Base-by-base conservation (phyloP, 37 sponge, comb jelly and placozoan genomes). In the Mnemiopsis leidyi region DNA sequence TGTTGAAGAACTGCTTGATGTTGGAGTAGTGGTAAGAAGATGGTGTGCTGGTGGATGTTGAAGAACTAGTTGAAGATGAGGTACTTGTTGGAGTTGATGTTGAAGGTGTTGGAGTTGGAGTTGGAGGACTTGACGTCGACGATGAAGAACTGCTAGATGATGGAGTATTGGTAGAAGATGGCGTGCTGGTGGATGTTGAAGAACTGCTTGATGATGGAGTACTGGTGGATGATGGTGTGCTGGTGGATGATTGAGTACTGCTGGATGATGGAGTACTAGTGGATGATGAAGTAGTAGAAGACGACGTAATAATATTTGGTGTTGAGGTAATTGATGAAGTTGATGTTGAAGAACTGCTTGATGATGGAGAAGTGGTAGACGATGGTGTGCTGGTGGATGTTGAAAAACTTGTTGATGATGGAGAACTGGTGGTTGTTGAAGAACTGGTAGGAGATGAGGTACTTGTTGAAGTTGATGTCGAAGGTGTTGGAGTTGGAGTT, bases 231-330 rank as follows among this genome's bases (percentile, higher is more conserved):
- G 75, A 23, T 71, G 75, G 20, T 23, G 75, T n/a, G 30, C 30
- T 71, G n/a, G 21, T 71, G 20, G 75, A 29, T 71, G 75, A 71
- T 71, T 13, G 75, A 71, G 75, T 71, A 25, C 30, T 71, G 75
- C 3, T 71, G 7, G 75, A 29, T 23, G 75, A 71, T 23, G 75
- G 75, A 71, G 75, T 71, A 25, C n/a, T 71, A 18, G 75, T 71
- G 7, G 30, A 29, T 23, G 75, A 18, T 48, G 61, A 48, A 18
- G 61, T 71, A 18, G 61, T 71, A 7, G 75, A 29, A 29, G 75
- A 71, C 20, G 75, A 28, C 3, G 75, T 5, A 29, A 5, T 28
- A 5, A 25, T 71, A 25, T 29, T 28, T 71, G 75, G n/a, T 71
- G 75, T 7, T 29, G 75, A 5, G n/a, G 75, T 71, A 18, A 2